phyloP scores from a whole-genome alignment of 2,888 invertebrate genomes.

The Papilio elwesi region DNA sequence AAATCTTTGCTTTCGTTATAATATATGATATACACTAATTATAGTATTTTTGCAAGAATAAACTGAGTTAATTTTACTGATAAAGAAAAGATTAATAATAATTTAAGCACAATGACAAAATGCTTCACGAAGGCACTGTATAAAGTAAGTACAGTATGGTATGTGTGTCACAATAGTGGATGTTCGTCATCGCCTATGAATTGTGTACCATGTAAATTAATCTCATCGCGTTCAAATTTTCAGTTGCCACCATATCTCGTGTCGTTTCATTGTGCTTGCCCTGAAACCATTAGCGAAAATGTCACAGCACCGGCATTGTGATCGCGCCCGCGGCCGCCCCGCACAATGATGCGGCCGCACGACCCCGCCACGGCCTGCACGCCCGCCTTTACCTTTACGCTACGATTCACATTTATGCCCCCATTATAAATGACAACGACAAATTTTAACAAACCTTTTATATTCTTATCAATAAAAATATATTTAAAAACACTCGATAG shows the following conservation, averaged over 20 bases:
- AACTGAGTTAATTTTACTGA: neutral
- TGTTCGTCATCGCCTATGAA: neutral
- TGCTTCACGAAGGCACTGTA: neutral
- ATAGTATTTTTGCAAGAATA: neutral
- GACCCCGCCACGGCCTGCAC: slow-evolving; percentile 72
- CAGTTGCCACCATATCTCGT: slow-evolving; percentile 83
- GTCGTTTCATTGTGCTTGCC: slow-evolving; percentile 83
- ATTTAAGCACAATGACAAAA: neutral
- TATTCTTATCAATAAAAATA: slow-evolving; percentile 21
- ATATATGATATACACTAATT: too few species aligned
- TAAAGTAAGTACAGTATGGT: slow-evolving; percentile 1
- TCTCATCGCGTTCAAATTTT: slow-evolving; percentile 78
- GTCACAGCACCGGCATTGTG: slow-evolving; percentile 82
- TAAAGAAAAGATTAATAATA: neutral
- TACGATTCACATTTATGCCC: slow-evolving; percentile 79
- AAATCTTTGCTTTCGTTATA: too few species aligned
- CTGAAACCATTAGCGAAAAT: slow-evolving; percentile 84
- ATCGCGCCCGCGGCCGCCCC: slow-evolving; percentile 74
- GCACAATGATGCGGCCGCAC: slow-evolving; percentile 79
- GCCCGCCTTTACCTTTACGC: slow-evolving; percentile 76
- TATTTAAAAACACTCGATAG: neutral
- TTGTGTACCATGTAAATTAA: slow-evolving; percentile 72
- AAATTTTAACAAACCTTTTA: slow-evolving; percentile 51
- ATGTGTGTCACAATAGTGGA: neutral
- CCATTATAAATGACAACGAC: slow-evolving; percentile 75